These are phyloP conservation scores for Bradypodion pumilum DNA, from an alignment of 2,797 vertebrate genomes.

Conservation along the genomic window DNA sequence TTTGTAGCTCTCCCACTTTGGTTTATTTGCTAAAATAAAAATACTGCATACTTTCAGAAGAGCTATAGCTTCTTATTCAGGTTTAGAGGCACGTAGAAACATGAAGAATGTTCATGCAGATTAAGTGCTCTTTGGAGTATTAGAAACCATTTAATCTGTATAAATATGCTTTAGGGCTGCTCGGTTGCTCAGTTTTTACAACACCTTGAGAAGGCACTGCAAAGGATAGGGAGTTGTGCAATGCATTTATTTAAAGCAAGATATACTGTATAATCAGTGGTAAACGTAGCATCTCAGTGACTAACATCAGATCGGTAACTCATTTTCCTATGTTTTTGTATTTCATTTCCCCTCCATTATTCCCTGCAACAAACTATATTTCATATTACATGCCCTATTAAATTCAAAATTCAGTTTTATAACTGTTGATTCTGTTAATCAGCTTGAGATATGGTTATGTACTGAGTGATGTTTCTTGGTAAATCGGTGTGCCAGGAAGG, in stretches of 20 bases:
- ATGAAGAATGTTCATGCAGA: conserved; percentile 61
- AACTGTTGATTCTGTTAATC: conserved; percentile 59
- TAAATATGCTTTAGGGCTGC: conserved; percentile 67
- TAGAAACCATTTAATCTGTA: conserved; percentile 64
- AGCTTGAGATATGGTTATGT: conserved; percentile 39
- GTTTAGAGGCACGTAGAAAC: conserved; percentile 49
- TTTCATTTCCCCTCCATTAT: conserved; percentile 44
- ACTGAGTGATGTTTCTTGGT: conserved; percentile 51
- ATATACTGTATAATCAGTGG: conserved; percentile 54
- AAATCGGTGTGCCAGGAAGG: conserved; percentile 44
- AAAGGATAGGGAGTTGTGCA: conserved; percentile 31
- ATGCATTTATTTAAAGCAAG: conserved; percentile 65
- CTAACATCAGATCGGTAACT: conserved; percentile 40
- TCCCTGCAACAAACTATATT: conserved; percentile 50
- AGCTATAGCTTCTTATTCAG: conserved; percentile 51
- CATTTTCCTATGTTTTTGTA: conserved; percentile 48
- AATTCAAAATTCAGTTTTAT: conserved; percentile 52
- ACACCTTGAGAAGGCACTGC: conserved; percentile 60
- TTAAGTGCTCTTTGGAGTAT: conserved; percentile 69
- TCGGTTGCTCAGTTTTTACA: conserved; percentile 63
- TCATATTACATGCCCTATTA: conserved; percentile 51
- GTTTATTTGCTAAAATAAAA: conserved; percentile 63
- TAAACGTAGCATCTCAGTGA: conserved; percentile 47
- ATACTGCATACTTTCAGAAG: conserved; percentile 53
- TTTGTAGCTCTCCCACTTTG: conserved; percentile 36